Conservation (phyloP, 2,113 vertebrate species). For the Boleophthalmus pectinirostris region DNA sequence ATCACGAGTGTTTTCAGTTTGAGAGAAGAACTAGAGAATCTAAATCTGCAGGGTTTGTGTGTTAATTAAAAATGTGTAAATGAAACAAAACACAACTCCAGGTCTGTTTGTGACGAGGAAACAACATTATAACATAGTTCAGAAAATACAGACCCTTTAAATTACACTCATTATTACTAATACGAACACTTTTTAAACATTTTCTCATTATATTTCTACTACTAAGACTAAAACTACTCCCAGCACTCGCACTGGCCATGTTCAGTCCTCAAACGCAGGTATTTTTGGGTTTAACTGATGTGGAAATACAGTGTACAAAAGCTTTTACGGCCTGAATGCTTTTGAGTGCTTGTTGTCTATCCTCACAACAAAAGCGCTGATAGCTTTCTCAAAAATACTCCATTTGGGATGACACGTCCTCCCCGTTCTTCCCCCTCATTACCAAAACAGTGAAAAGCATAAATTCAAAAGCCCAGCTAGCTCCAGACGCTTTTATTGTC, state of each 20-base stretch:
- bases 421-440: conserved; percentile 31
- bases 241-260: neutral
- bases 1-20: too few species aligned
- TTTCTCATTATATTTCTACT: too few species aligned
- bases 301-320: conserved; percentile 38
- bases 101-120: too few species aligned
- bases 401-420: conserved; percentile 30
- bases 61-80: too few species aligned
- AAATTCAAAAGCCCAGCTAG: conserved; percentile 19
- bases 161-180: too few species aligned
- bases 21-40: too few species aligned
- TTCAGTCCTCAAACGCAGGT: neutral
- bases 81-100: too few species aligned
- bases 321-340: conserved; percentile 36
- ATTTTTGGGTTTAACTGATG: neutral
- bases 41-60: too few species aligned
- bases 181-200: too few species aligned
- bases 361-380: conserved; percentile 26
- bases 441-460: conserved; percentile 9
- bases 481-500: conserved; percentile 18
- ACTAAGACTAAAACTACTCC: neutral
- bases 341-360: conserved; percentile 19
- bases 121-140: too few species aligned
- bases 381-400: conserved; percentile 28
- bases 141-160: too few species aligned